Evolutionary conservation across 2,797 vertebrate genomes (phyloP).

Genomic region (Sebastes matsubarae): DNA sequence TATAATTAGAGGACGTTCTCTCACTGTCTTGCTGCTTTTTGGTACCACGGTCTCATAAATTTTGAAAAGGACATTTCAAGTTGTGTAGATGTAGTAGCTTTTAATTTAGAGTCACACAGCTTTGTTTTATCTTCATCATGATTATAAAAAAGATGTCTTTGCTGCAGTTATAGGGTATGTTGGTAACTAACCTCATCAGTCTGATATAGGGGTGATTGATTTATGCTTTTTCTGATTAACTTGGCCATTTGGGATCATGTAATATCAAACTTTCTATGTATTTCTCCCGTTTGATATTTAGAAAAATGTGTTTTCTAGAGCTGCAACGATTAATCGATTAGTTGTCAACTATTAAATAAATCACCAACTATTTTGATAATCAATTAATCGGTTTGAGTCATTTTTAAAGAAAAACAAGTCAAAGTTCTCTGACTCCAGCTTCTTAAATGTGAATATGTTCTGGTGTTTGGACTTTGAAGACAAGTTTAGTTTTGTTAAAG

Average conservation of each 20-base stretch:
- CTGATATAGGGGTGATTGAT: not conserved
- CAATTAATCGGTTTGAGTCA: too few relatives aligned
- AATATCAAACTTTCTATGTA: not conserved
- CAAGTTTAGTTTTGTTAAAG: not conserved
- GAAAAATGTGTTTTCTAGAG: not conserved
- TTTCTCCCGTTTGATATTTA: not conserved
- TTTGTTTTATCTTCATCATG: not conserved
- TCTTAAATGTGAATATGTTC: not conserved
- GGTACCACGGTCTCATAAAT: not conserved
- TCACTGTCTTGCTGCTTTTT: not conserved
- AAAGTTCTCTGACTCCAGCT: too few relatives aligned
- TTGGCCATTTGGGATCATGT: not conserved
- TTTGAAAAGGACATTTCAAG: conserved; percentile 19
- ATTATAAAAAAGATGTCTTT: not conserved
- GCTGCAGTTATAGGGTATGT: not conserved
- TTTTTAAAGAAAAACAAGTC: too few relatives aligned
- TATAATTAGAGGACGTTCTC: conserved; percentile 57
- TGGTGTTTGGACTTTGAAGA: not conserved
- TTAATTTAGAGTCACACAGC: not conserved
- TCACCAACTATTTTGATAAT: too few relatives aligned
- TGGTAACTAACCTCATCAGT: not conserved
- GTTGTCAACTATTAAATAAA: too few relatives aligned
- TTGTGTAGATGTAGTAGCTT: conserved; percentile 4
- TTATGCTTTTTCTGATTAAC: not conserved
- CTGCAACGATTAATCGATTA: too few relatives aligned